Conservation (phyloP, 2,113 vertebrate genomes). For the Barnardius zonarius region DNA sequence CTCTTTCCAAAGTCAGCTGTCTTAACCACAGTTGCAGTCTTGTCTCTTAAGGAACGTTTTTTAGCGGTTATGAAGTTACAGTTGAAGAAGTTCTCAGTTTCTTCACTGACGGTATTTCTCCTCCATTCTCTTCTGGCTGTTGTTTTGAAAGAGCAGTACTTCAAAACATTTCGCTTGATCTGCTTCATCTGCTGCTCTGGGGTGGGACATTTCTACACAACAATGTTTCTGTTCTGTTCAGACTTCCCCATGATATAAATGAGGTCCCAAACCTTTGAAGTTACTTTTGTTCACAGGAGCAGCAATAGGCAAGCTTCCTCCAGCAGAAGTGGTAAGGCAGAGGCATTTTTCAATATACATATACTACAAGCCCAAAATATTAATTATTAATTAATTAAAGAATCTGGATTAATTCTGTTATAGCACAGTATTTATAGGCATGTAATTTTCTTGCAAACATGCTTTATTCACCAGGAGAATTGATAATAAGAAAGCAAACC, state of each 20-base stretch:
- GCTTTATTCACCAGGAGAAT: background rate
- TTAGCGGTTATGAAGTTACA: background rate
- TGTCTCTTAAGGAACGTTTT: background rate
- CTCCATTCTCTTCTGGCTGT: background rate
- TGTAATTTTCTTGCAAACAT: background rate
- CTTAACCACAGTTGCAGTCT: background rate
- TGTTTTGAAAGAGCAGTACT: background rate
- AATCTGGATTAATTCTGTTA: background rate
- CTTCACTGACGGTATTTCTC: background rate
- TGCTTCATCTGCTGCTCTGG: background rate
- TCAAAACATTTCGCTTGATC: background rate
- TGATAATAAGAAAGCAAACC: background rate
- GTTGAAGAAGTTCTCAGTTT: conserved; percentile 9
- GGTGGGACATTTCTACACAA: background rate
- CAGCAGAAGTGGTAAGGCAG: background rate
- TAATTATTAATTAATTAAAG: background rate
- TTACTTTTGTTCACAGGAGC: background rate
- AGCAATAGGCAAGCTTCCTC: background rate
- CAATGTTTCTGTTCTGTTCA: background rate
- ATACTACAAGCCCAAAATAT: background rate
- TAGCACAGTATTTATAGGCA: background rate
- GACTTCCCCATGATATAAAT: background rate
- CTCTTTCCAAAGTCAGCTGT: background rate
- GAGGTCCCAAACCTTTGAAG: background rate
- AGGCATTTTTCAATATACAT: background rate